Percentiles rank a stretch among this genome's conserved stretches.
These are phyloP conservation scores for Drosophila lini DNA, from an alignment of 1,140 invertebrate genomes.

Conservation along the genomic window DNA sequence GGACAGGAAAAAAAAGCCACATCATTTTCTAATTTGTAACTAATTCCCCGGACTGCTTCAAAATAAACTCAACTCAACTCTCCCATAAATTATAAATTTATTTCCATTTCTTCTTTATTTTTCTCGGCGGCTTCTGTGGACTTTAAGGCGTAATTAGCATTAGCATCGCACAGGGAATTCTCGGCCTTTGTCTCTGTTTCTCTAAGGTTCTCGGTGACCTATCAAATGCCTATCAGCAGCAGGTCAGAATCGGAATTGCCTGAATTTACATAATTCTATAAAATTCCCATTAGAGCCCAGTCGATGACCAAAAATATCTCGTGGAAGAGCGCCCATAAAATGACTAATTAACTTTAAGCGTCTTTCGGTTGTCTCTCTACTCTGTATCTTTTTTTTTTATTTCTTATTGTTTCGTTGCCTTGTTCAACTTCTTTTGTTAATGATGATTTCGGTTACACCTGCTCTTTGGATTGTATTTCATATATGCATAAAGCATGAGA, in stretches of 20 bases:
- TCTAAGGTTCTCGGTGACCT: slow-evolving; percentile 29
- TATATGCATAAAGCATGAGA: slow-evolving; percentile 21
- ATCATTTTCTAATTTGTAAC: slow-evolving; percentile 77
- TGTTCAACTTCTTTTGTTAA: slow-evolving; percentile 45
- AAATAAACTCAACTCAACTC: slow-evolving; percentile 45
- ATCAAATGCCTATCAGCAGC: slow-evolving; percentile 72
- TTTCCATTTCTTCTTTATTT: slow-evolving; percentile 24
- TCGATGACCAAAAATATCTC: slow-evolving; percentile 43
- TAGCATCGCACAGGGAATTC: slow-evolving; percentile 42
- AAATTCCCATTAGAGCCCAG: slow-evolving; percentile 69
- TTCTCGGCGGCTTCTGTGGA: slow-evolving; percentile 10
- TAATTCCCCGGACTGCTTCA: slow-evolving; percentile 42
- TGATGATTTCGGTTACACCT: slow-evolving; percentile 47
- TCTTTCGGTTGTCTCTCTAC: slow-evolving; percentile 30
- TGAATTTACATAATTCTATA: slow-evolving; percentile 76
- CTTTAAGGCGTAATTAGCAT: slow-evolving; percentile 69
- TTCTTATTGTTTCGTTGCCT: slow-evolving; percentile 25
- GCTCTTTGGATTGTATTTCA: slow-evolving; percentile 33
- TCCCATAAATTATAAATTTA: slow-evolving; percentile 50
- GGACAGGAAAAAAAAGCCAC: slow-evolving; percentile 28
- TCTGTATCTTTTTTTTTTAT: slow-evolving; percentile 35
- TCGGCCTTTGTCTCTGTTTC: slow-evolving; percentile 19
- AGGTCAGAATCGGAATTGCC: slow-evolving; percentile 43
- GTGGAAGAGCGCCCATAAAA: slow-evolving; percentile 45
- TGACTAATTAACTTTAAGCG: slow-evolving; percentile 77